phyloP scores from a whole-genome alignment of 2,797 vertebrate genomes.

The Stomatorhinus walkeri region DNA sequence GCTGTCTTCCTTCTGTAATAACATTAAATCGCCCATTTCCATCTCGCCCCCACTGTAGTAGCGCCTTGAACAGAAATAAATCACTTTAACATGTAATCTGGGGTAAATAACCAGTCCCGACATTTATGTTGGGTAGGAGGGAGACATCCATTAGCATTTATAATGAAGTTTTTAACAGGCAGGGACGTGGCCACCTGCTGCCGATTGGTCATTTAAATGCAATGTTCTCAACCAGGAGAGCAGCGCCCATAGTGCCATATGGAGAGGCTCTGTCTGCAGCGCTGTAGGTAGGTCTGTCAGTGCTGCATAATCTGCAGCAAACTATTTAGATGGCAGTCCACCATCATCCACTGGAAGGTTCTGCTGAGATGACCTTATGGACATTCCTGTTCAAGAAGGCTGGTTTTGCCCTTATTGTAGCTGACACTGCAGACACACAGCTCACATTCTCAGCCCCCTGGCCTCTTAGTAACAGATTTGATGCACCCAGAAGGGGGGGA shows the following conservation, averaged over 20 bases:
- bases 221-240: background rate
- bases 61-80: background rate
- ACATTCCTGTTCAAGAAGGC: background rate
- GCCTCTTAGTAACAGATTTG: background rate
- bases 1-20: slow-evolving; percentile 2
- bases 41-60: background rate
- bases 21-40: background rate
- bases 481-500: background rate
- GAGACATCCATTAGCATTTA: slow-evolving; percentile 12
- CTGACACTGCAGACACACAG: background rate
- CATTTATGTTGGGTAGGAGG: background rate
- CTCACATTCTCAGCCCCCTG: background rate
- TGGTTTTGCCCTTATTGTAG: background rate
- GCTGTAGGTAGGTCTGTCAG: background rate
- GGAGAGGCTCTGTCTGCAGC: background rate
- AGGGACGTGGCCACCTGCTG: background rate
- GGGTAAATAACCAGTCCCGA: background rate
- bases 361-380: background rate
- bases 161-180: background rate
- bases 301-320: background rate
- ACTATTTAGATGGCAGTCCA: background rate
- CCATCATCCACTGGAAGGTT: background rate
- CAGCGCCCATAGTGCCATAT: background rate
- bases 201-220: background rate
- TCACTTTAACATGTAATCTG: slow-evolving; percentile 1